Percentiles rank a stretch among this genome's conserved stretches.
Conservation (phyloP, 2,113 vertebrate genomes). For the Drymodes brunneopygia region DNA sequence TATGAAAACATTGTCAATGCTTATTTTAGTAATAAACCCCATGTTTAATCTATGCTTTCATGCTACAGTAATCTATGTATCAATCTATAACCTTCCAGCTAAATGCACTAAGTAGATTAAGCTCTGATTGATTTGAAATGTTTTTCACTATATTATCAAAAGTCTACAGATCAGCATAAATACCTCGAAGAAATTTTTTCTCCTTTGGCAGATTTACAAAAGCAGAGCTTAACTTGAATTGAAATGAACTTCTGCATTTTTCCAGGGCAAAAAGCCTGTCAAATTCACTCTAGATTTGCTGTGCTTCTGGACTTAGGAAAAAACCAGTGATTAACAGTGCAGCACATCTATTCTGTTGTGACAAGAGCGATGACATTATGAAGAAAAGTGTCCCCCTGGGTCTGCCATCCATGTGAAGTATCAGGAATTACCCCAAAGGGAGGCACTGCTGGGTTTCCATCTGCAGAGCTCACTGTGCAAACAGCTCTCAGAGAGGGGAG, state of each 20-base stretch:
- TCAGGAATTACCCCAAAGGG: not conserved
- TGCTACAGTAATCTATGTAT: slow-evolving; percentile 29
- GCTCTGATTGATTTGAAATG: slow-evolving; percentile 56
- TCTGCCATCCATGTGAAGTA: not conserved
- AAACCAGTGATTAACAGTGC: not conserved
- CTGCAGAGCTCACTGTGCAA: not conserved
- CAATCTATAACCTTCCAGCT: slow-evolving; percentile 30
- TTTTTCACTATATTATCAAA: slow-evolving; percentile 46
- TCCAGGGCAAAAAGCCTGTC: slow-evolving; percentile 22
- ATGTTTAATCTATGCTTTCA: slow-evolving; percentile 32
- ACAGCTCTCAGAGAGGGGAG: not conserved
- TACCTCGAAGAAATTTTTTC: slow-evolving; percentile 41
- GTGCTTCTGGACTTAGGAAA: not conserved
- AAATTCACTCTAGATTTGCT: slow-evolving; percentile 22
- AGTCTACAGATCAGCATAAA: slow-evolving; percentile 57
- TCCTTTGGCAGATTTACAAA: slow-evolving; percentile 54
- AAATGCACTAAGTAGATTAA: slow-evolving; percentile 56
- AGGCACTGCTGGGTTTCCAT: not conserved
- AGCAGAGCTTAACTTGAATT: slow-evolving; percentile 50
- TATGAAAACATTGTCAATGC: slow-evolving; percentile 18
- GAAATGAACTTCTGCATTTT: slow-evolving; percentile 51
- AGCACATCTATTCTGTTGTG: not conserved
- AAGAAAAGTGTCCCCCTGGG: not conserved
- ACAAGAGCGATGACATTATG: not conserved
- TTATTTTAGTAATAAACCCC: slow-evolving; percentile 46